Evolutionary conservation across 2,113 vertebrate genomes (phyloP), one percentile per base, ranked within the genome.

Genomic region (Tachycineta bicolor): DNA sequence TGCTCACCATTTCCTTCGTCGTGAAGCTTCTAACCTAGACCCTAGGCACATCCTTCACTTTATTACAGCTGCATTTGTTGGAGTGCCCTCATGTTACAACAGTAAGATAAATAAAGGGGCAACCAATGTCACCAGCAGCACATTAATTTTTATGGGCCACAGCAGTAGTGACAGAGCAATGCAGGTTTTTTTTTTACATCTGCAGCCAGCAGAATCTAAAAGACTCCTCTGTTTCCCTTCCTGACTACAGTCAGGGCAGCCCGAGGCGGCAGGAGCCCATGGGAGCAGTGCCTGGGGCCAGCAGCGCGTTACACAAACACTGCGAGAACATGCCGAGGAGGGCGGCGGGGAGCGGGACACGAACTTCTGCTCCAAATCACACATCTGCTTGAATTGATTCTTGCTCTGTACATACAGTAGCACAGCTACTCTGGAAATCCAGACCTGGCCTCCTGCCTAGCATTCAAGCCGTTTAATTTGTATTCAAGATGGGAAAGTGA

Each of bases 1-100:
- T 37, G 9, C 58, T 78, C 41, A 47, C 29, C 5, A 2, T 41
- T 87, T 60, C 53, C 62, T 84, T 79, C 0, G 0, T 2, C 0
- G 0, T 29, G 28, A 76, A 69, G 49, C 22, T 60, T 63, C 77
- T 12, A 31, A 10, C 46, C 52, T 50, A 31, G 10, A 12, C 55
- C 24, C 44, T 26, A 28, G 23, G 37, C 31, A 47, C 49, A 49
- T 34, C 64, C 37, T 49, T 75, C 8, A 50, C 44, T 80, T 81
- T 21, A 74, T 68, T 44, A 52, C 34, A 56, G 58, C 22, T 4
- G 1, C 6, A 2, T n/a, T 52, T 79, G 16, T 18, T 17, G 16
- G 52, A 83, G 12, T 24, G 22, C 5, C 16, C 11, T 64, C 44
- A 14, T 0, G 0, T 74, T 55, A 29, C 2, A 0, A n/a, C 3